These are phyloP conservation scores for Heptranchias perlo DNA, from an alignment of 2,113 vertebrate species.

Conservation along the genomic window DNA sequence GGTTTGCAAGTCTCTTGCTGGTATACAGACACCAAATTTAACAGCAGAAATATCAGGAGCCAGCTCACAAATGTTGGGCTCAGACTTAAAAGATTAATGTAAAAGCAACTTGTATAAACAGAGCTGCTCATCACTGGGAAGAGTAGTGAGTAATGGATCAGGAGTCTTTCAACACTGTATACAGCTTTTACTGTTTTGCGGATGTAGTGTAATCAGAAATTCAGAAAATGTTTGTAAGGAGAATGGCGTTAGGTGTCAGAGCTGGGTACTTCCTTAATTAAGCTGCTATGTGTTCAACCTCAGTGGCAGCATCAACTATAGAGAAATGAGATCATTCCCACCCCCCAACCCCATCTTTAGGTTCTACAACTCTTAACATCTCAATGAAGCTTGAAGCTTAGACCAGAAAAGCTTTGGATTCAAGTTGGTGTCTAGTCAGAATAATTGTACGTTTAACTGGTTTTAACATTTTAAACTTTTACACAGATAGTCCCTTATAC, in stretches of 20 bases:
- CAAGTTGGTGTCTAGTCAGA: not conserved
- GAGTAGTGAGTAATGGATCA: too few relatives aligned
- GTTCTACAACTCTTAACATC: not conserved
- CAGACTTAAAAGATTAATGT: too few relatives aligned
- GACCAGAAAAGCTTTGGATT: not conserved
- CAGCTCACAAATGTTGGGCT: not conserved
- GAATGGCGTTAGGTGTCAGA: too few relatives aligned
- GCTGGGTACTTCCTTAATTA: too few relatives aligned
- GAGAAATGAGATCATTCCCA: not conserved
- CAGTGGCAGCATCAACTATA: not conserved
- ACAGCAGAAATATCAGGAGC: not conserved
- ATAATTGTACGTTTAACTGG: not conserved
- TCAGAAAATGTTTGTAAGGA: too few relatives aligned
- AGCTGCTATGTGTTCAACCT: too few relatives aligned
- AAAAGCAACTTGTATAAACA: too few relatives aligned
- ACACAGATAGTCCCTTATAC: not conserved
- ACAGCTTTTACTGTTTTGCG: too few relatives aligned
- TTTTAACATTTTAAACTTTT: not conserved
- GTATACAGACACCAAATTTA: not conserved
- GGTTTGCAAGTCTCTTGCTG: not conserved
- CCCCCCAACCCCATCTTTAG: not conserved
- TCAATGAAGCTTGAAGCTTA: not conserved
- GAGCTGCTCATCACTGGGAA: too few relatives aligned
- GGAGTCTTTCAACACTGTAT: too few relatives aligned
- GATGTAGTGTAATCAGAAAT: too few relatives aligned